Conservation (phyloP, 2,797 vertebrate species). For the Eulemur coronatus region DNA sequence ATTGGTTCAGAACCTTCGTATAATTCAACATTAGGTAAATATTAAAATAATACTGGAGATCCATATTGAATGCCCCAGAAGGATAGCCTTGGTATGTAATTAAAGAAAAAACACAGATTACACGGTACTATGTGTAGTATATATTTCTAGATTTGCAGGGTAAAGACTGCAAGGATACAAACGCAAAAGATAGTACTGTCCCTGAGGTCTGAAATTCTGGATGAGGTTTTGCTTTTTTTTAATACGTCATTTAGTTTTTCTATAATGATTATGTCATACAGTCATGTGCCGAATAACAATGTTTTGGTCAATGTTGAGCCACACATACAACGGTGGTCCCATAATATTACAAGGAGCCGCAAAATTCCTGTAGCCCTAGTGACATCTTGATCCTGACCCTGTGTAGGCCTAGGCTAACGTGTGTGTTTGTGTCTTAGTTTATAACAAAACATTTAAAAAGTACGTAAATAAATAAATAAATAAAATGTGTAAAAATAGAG, state of each 20-base stretch:
- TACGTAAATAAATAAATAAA: neutral
- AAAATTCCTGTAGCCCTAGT: neutral
- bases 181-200: neutral
- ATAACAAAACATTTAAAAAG: neutral
- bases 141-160: neutral
- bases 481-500: neutral
- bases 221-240: neutral
- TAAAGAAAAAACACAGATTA: neutral
- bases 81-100: neutral
- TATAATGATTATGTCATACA: neutral
- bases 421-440: neutral
- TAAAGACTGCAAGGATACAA: neutral
- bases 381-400: neutral
- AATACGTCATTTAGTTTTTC: neutral
- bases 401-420: neutral
- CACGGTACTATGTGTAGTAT: neutral
- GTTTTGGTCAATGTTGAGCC: neutral
- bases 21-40: neutral
- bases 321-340: neutral
- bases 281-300: neutral
- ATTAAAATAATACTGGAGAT: neutral
- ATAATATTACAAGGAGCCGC: neutral
- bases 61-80: neutral
- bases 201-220: neutral
- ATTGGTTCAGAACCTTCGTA: neutral